phyloP scores from a whole-genome alignment of 2,888 invertebrate species.

The Caenorhabditis sp. region DNA sequence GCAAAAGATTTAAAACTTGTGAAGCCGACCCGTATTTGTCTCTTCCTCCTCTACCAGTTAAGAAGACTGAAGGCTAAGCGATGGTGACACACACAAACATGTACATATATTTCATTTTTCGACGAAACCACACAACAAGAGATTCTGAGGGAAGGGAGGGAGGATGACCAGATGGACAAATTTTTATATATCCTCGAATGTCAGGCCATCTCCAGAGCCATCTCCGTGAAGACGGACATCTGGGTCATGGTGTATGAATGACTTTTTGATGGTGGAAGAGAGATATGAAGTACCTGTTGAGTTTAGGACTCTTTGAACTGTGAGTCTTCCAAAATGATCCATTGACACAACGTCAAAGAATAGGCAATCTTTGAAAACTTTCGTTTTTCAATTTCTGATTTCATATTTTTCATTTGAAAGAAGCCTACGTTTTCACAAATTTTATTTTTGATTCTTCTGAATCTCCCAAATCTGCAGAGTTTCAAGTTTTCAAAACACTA shows the following conservation, averaged over 20 bases:
- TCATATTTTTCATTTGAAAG: no score
- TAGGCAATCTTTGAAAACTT: no score
- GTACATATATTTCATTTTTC: constrained; percentile 48
- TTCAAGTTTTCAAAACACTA: no score
- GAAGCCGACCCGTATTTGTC: background rate
- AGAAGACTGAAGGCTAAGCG: constrained; percentile 27
- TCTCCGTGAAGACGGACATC: background rate
- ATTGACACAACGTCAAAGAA: no score
- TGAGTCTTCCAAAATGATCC: no score
- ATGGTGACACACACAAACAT: constrained; percentile 20
- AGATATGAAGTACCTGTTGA: background rate
- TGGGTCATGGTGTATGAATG: background rate
- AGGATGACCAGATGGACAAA: constrained; percentile 8
- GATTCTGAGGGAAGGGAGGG: background rate
- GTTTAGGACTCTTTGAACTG: no score
- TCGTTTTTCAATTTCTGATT: no score
- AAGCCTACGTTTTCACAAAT: no score
- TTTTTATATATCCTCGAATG: background rate
- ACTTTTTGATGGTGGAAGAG: background rate
- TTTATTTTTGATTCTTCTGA: no score
- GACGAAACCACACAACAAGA: constrained; percentile 2
- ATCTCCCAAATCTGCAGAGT: no score
- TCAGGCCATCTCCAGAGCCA: background rate
- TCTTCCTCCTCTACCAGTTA: background rate
- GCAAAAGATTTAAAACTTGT: constrained; percentile 2